Evolutionary conservation across 2,888 invertebrate genomes (phyloP).

Genomic region (Bursaphelenchus okinawaensis): DNA sequence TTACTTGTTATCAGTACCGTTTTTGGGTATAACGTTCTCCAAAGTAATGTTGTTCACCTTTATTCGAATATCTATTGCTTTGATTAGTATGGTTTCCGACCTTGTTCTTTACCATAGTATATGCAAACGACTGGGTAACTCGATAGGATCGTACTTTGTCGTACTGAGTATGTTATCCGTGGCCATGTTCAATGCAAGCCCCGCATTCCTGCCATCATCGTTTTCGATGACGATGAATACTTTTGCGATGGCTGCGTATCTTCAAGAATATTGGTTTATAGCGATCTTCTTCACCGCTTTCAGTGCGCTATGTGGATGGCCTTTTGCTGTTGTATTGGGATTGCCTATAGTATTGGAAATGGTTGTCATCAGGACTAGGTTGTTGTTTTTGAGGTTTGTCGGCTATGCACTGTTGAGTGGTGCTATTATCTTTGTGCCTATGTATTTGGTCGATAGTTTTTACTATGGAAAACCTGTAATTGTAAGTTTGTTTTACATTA

Average conservation of each 20-base stretch:
- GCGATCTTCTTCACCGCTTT: constrained; percentile 64
- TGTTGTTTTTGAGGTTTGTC: constrained; percentile 30
- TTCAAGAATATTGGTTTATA: constrained; percentile 57
- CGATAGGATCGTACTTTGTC: constrained; percentile 16
- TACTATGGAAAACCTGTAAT: constrained; percentile 72
- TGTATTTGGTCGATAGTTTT: constrained; percentile 76
- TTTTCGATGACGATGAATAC: constrained; percentile 80
- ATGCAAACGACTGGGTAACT: constrained; percentile 19
- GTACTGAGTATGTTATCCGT: constrained; percentile 69
- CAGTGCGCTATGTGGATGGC: constrained; percentile 82
- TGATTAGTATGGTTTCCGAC: constrained; percentile 76
- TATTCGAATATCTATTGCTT: constrained; percentile 74
- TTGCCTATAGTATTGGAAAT: constrained; percentile 51
- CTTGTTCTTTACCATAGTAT: constrained; percentile 64
- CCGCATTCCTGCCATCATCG: constrained; percentile 86
- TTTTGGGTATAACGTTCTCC: constrained; percentile 29
- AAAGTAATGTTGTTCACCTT: constrained; percentile 73
- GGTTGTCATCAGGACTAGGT: constrained; percentile 29
- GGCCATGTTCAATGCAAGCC: constrained; percentile 72
- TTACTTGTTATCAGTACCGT: constrained; percentile 37
- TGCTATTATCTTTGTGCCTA: constrained; percentile 20
- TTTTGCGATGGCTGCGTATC: constrained; percentile 82
- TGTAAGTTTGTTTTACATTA: constrained; percentile 11
- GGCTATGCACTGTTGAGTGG: constrained; percentile 33
- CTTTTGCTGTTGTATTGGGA: constrained; percentile 89